These are phyloP conservation scores for Psix sp. DNA, from an alignment of 1,140 invertebrate species.

Conservation along the genomic window DNA sequence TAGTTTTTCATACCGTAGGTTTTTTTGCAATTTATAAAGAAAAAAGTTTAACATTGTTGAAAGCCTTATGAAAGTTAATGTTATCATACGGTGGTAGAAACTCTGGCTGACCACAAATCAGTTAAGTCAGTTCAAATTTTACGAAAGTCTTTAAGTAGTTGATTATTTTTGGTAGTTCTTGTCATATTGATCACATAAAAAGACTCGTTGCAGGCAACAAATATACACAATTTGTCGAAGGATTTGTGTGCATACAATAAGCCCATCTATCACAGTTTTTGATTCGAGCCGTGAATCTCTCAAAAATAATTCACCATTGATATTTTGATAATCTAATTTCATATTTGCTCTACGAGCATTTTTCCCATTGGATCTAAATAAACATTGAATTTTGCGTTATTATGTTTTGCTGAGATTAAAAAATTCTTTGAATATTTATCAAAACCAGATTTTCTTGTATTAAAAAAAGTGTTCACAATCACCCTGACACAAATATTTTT, in stretches of 20 bases:
- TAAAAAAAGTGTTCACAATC: slow-evolving; percentile 32
- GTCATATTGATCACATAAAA: slow-evolving; percentile 8
- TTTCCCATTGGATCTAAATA: slow-evolving; percentile 24
- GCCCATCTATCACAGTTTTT: slow-evolving; percentile 5
- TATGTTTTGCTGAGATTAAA: slow-evolving; percentile 32
- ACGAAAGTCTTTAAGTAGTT: too few species aligned
- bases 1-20: too few species aligned
- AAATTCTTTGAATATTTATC: slow-evolving; percentile 31
- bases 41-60: too few species aligned
- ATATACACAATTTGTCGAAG: slow-evolving; percentile 23
- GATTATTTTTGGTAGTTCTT: too few species aligned
- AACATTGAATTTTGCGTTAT: slow-evolving; percentile 15
- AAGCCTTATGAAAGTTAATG: too few species aligned
- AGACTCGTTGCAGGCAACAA: slow-evolving; percentile 38
- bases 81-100: too few species aligned
- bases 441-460: slow-evolving; percentile 36
- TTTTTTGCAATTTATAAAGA: too few species aligned
- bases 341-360: slow-evolving; percentile 14
- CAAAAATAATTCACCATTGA: slow-evolving; percentile 1
- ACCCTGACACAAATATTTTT: slow-evolving; percentile 14
- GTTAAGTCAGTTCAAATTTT: too few species aligned
- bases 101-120: too few species aligned
- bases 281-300: slow-evolving; percentile 12
- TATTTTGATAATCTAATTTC: slow-evolving; percentile 9
- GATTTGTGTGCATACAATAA: slow-evolving; percentile 23